Conservation (phyloP, 2,113 vertebrate species). For the Gymnarchus niloticus region DNA sequence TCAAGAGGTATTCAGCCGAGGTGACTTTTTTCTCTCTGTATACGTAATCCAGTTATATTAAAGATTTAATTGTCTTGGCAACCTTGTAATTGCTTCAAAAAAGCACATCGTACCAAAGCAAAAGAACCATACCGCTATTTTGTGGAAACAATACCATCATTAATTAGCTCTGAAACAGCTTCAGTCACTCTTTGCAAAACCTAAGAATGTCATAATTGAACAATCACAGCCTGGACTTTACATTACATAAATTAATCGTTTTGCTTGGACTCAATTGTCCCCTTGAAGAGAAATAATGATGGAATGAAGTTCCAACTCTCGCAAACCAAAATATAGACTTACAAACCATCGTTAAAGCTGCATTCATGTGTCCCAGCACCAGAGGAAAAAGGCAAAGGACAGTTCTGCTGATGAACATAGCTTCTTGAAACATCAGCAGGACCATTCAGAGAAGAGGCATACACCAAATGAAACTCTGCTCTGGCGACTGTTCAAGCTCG, state of each 20-base stretch:
- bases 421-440: constrained; percentile 52
- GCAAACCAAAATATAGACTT: neutral
- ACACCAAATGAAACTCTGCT: constrained; percentile 35
- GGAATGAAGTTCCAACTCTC: neutral
- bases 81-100: constrained; percentile 19
- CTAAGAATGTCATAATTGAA: neutral
- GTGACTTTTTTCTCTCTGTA: constrained; percentile 21
- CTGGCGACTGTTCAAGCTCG: constrained; percentile 44
- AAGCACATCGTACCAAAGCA: constrained; percentile 12
- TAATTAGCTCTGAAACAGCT: neutral
- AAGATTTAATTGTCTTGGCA: constrained; percentile 6
- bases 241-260: constrained; percentile 9
- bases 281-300: neutral
- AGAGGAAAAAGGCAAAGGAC: neutral
- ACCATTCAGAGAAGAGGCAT: constrained; percentile 41
- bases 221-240: neutral
- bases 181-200: constrained; percentile 13
- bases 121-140: neutral
- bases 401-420: constrained; percentile 41
- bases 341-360: neutral
- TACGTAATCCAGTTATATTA: constrained; percentile 23
- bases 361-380: neutral
- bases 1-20: constrained; percentile 6
- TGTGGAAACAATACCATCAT: neutral
- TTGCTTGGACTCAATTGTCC: neutral